A percentile compares a stretch with the other conserved stretches of the same genome.
phyloP scores from a whole-genome alignment of 2,888 invertebrate genomes.

The Norana najaformis region DNA sequence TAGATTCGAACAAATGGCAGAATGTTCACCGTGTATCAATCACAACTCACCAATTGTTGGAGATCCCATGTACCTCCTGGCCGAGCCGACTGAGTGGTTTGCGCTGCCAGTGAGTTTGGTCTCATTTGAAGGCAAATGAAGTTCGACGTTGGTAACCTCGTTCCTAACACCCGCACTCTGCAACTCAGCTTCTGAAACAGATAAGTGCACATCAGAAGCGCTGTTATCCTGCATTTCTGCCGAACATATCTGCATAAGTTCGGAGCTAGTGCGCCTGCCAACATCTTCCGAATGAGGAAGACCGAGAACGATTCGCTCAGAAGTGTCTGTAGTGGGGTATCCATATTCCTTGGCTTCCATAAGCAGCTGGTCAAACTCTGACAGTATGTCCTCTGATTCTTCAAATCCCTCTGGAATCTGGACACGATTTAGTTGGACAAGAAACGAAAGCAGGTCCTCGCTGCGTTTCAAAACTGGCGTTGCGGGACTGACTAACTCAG shows the following conservation, averaged over 20 bases:
- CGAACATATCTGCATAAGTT: neutral
- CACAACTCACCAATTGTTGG: constrained; percentile 4
- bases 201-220: neutral
- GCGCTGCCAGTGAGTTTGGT: neutral
- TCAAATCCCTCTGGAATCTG: constrained; percentile 48
- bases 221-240: neutral
- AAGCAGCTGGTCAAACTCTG: constrained; percentile 40
- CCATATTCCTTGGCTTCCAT: neutral
- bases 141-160: neutral
- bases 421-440: constrained; percentile 50
- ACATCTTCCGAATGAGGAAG: neutral
- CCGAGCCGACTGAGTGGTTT: neutral
- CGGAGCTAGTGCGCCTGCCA: neutral
- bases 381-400: constrained; percentile 38
- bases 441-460: constrained; percentile 50
- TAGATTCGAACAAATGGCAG: no score
- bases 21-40: no score
- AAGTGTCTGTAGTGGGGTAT: no score
- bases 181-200: neutral
- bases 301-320: neutral
- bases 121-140: neutral
- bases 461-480: neutral
- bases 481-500: neutral
- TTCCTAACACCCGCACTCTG: neutral
- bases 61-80: neutral